Percentiles rank a stretch among this genome's conserved stretches.
phyloP scores from a whole-genome alignment of 92 coral and sea anemone genomes.

The Porites lobata region DNA sequence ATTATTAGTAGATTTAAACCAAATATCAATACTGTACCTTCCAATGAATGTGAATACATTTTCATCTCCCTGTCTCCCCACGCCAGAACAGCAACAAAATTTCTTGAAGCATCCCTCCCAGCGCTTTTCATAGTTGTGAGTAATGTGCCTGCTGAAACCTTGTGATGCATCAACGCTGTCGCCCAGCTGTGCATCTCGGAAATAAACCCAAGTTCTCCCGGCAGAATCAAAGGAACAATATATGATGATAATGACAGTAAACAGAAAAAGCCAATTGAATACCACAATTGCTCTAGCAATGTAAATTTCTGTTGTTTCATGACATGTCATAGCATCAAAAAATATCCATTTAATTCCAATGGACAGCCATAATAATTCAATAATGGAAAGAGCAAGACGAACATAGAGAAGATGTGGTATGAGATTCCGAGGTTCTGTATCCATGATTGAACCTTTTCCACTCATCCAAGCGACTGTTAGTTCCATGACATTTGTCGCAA shows the following conservation, averaged over 20 bases:
- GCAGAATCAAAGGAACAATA: constrained; percentile 95
- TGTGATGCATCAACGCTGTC: constrained; percentile 68
- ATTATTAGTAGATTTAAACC: background rate
- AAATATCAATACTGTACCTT: constrained; percentile 60
- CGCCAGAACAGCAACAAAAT: constrained; percentile 86
- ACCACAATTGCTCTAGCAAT: constrained; percentile 92
- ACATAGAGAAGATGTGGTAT: constrained; percentile 92
- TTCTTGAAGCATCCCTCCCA: constrained; percentile 92
- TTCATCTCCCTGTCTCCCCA: constrained; percentile 84
- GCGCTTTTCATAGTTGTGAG: constrained; percentile 80
- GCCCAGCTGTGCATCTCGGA: constrained; percentile 81
- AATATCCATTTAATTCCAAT: constrained; percentile 97
- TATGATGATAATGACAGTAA: constrained; percentile 81
- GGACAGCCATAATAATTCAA: constrained; percentile 93
- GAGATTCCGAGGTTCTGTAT: constrained; percentile 89
- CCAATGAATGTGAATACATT: constrained; percentile 94
- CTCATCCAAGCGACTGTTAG: constrained; percentile 96
- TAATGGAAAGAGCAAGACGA: constrained; percentile 82
- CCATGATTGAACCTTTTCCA: constrained; percentile 94
- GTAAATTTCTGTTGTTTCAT: constrained; percentile 67
- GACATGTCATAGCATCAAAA: constrained; percentile 74
- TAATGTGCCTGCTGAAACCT: constrained; percentile 75
- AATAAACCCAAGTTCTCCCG: constrained; percentile 90
- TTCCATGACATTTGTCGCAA: constrained; percentile 97
- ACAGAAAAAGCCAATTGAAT: constrained; percentile 94